A percentile compares a stretch with the other conserved stretches of the same genome.
Evolutionary conservation across 1,140 invertebrate genomes (phyloP).

Genomic region (Calliopsis andreniformis): DNA sequence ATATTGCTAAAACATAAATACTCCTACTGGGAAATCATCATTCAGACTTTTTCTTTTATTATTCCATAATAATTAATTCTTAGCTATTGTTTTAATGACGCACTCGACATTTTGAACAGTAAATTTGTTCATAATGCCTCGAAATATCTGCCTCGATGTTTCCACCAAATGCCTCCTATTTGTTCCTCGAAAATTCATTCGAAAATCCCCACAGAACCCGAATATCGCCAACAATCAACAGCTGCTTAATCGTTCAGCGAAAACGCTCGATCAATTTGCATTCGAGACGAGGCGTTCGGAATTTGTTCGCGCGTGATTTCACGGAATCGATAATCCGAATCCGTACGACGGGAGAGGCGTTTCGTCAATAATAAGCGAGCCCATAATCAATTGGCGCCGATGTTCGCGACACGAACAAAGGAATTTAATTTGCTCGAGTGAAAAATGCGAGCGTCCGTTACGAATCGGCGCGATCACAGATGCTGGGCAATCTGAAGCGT

Average conservation of each 20-base stretch:
- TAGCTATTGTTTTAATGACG: no score
- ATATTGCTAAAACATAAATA: no score
- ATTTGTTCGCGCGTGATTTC: slow-evolving; percentile 29
- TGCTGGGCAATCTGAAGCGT: slow-evolving; percentile 43
- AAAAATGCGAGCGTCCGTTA: slow-evolving; percentile 40
- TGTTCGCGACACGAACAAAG: slow-evolving; percentile 42
- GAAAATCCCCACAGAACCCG: background rate
- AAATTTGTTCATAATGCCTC: no score
- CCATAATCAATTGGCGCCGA: slow-evolving; percentile 31
- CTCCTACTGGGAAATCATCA: no score
- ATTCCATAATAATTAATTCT: no score
- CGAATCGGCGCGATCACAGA: background rate
- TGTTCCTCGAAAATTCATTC: background rate
- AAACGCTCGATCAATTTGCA: slow-evolving; percentile 3
- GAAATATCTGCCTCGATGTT: no score
- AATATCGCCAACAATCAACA: background rate
- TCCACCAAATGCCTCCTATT: no score
- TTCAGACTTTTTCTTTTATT: no score
- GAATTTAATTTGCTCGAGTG: slow-evolving; percentile 52
- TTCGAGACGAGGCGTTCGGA: slow-evolving; percentile 1
- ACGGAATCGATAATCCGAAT: slow-evolving; percentile 30
- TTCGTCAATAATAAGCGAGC: slow-evolving; percentile 42
- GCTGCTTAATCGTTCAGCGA: background rate
- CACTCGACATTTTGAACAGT: no score
- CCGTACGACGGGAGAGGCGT: background rate